Evolutionary conservation across 2,797 vertebrate species (phyloP), one percentile per base, ranked within the genome.

Genomic region (Naso thynnoides): DNA sequence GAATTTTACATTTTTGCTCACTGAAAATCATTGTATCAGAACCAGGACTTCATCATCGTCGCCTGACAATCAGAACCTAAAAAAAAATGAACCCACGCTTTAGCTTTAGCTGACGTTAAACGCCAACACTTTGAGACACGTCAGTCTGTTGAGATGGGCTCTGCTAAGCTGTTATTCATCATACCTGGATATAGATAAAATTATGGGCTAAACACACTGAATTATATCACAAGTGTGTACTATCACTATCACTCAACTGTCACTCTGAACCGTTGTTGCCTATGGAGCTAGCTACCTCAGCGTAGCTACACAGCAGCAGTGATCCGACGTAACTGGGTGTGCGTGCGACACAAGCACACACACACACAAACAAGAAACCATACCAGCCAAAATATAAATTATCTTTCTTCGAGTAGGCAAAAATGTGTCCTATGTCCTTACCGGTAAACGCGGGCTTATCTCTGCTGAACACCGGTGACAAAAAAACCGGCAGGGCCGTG

Each of bases 401-500:
- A 0, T 27, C 24, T 1, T 4, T 31, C 26, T 15, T 15, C 1
- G 8, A 14, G 9, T 3, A 7, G 21, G 10, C 13, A 9, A 15
- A 33, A 5, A 3, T 33, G 15, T 49, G 8, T 57, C 7, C 8
- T 2, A 0, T 9, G 8, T 19, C 45, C 96, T 96, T 93, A 98
- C 97, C 94, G 97, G 96, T 79, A 98, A 92, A 71, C 94, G 95
- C 52, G 96, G 97, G 59, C 92, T 95, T 82, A 98, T 97, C 88
- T 98, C 97, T 60, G 94, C 93, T 59, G 96, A 96, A 80, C 97
- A 98, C 92, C 93, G 95, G 92, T 98, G 96, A 91, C 97, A 99
- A 89, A 98, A 99, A 88, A 95, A 99, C 86, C 96, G 96, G 86
- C 95, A 92, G 83, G 95, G 95, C 90, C 95, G 95, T 80, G 93